Conservation (phyloP, 53 echinoderm and acorn worm genomes). For the Antedon mediterranea region DNA sequence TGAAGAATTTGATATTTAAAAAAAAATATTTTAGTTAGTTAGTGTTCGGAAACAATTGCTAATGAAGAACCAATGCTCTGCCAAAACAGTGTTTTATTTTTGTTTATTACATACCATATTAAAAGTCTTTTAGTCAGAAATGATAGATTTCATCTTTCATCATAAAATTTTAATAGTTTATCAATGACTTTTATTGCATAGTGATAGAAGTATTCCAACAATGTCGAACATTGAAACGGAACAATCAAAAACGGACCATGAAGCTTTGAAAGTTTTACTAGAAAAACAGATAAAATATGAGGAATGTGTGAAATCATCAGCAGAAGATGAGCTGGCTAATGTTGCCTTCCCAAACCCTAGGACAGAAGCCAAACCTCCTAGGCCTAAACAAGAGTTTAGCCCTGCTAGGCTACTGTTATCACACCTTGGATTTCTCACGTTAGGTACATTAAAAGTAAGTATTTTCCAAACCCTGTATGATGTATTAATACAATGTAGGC, state of each 20-base stretch:
- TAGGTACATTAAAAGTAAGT: constrained; percentile 69
- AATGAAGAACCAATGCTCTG: too few species aligned
- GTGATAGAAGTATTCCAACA: constrained; percentile 80
- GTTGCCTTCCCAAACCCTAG: constrained; percentile 77
- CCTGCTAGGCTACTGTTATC: constrained; percentile 69
- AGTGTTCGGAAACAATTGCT: too few species aligned
- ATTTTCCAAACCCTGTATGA: too few species aligned
- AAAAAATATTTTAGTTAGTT: too few species aligned
- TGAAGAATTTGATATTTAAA: too few species aligned
- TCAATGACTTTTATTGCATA: constrained; percentile 3
- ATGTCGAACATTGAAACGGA: constrained; percentile 72
- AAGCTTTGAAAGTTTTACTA: constrained; percentile 35
- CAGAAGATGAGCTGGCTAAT: constrained; percentile 43
- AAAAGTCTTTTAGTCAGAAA: too few species aligned
- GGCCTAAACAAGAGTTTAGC: constrained; percentile 60
- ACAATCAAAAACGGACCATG: constrained; percentile 36
- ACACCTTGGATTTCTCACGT: constrained; percentile 67
- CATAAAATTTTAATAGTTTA: too few species aligned
- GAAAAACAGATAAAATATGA: constrained; percentile 80
- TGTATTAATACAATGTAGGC: too few species aligned
- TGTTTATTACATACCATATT: too few species aligned
- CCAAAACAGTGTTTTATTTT: too few species aligned
- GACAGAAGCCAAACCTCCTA: constrained; percentile 75
- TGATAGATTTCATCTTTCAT: too few species aligned
- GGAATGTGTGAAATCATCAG: constrained; percentile 48